phyloP scores from a whole-genome alignment of 2,113 vertebrate species.

The Cepphus grylle region DNA sequence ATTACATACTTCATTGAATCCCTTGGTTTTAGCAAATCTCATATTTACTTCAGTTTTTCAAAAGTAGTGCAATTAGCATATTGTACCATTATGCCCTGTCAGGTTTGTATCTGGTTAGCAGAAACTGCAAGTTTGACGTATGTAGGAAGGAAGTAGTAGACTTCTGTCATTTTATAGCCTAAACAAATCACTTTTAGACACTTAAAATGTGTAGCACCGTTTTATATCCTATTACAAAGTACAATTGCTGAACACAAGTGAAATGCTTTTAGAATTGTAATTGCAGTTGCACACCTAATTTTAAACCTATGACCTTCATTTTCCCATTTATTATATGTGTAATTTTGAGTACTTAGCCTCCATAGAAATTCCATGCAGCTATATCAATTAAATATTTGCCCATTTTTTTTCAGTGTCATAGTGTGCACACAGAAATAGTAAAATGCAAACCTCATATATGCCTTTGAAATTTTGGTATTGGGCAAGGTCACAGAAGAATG shows the following conservation, averaged over 20 bases:
- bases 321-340: neutral
- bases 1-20: neutral
- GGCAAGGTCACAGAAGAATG: slow-evolving; percentile 30
- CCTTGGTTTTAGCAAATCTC: neutral
- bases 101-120: neutral
- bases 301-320: slow-evolving; percentile 5
- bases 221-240: neutral
- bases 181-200: slow-evolving; percentile 33
- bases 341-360: neutral
- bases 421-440: slow-evolving; percentile 8
- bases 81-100: neutral
- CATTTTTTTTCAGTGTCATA: slow-evolving; percentile 14
- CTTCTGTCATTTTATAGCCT: slow-evolving; percentile 7
- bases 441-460: slow-evolving; percentile 8
- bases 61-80: neutral
- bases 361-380: neutral
- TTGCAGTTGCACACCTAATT: neutral
- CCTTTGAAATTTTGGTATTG: slow-evolving; percentile 31
- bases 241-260: neutral
- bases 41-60: neutral
- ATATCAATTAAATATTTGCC: slow-evolving; percentile 30
- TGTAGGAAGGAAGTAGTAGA: neutral
- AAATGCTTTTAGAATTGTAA: neutral
- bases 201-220: slow-evolving; percentile 16
- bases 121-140: neutral